phyloP scores from a whole-genome alignment of 2,797 vertebrate genomes.

The Falco naumanni region DNA sequence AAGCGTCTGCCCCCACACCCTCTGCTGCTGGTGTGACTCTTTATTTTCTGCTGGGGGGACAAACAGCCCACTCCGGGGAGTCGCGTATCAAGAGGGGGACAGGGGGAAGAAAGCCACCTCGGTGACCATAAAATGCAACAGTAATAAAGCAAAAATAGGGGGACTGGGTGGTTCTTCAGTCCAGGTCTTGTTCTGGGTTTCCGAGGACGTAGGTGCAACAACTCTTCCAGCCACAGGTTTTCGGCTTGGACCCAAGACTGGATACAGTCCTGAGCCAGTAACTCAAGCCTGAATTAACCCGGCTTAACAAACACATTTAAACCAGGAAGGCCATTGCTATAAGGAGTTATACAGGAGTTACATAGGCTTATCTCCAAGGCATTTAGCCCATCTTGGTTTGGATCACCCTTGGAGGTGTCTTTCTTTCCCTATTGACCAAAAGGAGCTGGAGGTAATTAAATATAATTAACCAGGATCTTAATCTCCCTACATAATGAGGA shows the following conservation, averaged over 20 bases:
- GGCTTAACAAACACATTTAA: neutral
- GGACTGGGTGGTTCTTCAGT: neutral
- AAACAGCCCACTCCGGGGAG: slow-evolving; percentile 21
- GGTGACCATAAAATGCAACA: neutral
- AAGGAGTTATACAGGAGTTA: neutral
- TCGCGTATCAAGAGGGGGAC: neutral
- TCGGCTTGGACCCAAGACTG: neutral
- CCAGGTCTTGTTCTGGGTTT: neutral
- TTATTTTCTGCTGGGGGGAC: slow-evolving; percentile 55
- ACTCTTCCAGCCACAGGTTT: neutral
- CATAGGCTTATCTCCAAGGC: neutral
- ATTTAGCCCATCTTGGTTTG: neutral
- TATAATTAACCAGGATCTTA: neutral
- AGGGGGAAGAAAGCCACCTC: neutral
- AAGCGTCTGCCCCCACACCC: slow-evolving; percentile 70
- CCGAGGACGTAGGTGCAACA: neutral
- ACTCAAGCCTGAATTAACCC: neutral
- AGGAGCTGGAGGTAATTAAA: neutral
- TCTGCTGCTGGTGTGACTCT: slow-evolving; percentile 67
- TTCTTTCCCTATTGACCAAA: neutral
- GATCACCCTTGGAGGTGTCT: neutral
- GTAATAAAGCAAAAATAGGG: neutral
- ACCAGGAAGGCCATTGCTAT: neutral
- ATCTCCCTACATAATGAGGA: neutral
- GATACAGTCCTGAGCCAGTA: neutral